Evolutionary conservation across 2,113 vertebrate genomes (phyloP).

Genomic region (Zootoca vivipara): DNA sequence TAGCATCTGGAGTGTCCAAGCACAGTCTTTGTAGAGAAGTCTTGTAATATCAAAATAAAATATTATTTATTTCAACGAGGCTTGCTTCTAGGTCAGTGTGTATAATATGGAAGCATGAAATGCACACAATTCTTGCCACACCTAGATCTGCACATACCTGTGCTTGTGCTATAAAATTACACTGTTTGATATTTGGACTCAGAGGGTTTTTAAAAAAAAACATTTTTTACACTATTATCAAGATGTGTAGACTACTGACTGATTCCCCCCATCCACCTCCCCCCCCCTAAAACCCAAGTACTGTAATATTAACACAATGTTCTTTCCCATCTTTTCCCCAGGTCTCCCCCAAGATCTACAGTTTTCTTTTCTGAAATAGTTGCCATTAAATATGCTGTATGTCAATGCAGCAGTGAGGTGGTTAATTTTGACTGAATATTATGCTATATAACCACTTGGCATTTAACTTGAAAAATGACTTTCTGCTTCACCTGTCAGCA

Average conservation of each 20-base stretch:
- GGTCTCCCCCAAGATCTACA: slow-evolving; percentile 67
- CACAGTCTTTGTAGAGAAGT: too few relatives aligned
- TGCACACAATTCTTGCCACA: neutral
- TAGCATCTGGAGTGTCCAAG: too few relatives aligned
- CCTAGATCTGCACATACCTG: neutral
- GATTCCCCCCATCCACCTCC: too few relatives aligned
- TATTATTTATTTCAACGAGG: too few relatives aligned
- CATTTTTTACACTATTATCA: neutral
- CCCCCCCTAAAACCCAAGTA: slow-evolving; percentile 38
- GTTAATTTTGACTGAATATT: slow-evolving; percentile 97
- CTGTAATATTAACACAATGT: slow-evolving; percentile 72
- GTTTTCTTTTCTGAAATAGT: slow-evolving; percentile 74
- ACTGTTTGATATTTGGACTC: slow-evolving; percentile 19
- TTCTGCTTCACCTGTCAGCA: slow-evolving; percentile 96
- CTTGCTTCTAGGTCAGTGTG: neutral
- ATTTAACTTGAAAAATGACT: slow-evolving; percentile 99
- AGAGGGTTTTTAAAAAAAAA: slow-evolving; percentile 41
- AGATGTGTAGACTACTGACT: slow-evolving; percentile 28
- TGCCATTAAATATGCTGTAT: slow-evolving; percentile 81
- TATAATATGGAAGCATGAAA: neutral
- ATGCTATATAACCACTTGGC: slow-evolving; percentile 97
- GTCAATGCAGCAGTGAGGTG: slow-evolving; percentile 88
- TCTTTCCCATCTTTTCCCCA: slow-evolving; percentile 47
- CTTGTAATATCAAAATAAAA: too few relatives aligned
- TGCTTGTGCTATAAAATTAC: neutral